These are phyloP conservation scores for Oryzias sinensis DNA, from an alignment of 2,797 vertebrate species.

Conservation along the genomic window DNA sequence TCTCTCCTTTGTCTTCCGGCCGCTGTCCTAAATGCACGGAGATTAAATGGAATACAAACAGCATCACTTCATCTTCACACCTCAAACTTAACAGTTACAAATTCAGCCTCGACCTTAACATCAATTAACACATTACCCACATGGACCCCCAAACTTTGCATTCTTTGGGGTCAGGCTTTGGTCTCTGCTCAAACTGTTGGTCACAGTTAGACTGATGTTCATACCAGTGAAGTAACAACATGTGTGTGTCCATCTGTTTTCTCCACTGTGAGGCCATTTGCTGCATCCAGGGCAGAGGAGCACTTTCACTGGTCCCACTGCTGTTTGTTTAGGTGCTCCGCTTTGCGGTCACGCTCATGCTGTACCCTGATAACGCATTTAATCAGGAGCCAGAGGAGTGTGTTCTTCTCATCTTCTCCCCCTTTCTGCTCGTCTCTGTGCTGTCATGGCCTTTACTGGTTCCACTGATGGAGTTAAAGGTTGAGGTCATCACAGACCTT, in stretches of 20 bases:
- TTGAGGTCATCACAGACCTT: neutral
- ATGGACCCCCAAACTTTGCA: neutral
- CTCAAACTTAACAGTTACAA: neutral
- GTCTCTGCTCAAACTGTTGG: neutral
- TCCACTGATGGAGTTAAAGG: too few relatives aligned
- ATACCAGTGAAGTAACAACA: neutral
- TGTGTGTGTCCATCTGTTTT: slow-evolving; percentile 42
- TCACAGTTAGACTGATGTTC: neutral
- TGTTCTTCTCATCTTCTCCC: slow-evolving; percentile 40
- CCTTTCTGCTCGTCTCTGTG: slow-evolving; percentile 7
- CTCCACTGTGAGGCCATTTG: slow-evolving; percentile 37
- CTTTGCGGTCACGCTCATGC: slow-evolving; percentile 6
- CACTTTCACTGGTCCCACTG: slow-evolving; percentile 40
- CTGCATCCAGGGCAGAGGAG: slow-evolving; percentile 37
- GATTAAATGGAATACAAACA: slow-evolving; percentile 45
- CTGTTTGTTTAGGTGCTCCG: slow-evolving; percentile 58
- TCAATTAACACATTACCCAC: neutral
- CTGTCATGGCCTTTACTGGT: slow-evolving; percentile 29
- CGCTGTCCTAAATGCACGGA: slow-evolving; percentile 40
- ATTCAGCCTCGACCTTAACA: neutral
- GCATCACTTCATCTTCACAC: slow-evolving; percentile 29
- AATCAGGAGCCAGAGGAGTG: slow-evolving; percentile 5
- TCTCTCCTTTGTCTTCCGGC: slow-evolving; percentile 49
- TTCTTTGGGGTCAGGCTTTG: neutral
- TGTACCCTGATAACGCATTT: neutral